Evolutionary conservation across 2,888 invertebrate species (phyloP).

Genomic region (Caenorhabditis parvicauda): DNA sequence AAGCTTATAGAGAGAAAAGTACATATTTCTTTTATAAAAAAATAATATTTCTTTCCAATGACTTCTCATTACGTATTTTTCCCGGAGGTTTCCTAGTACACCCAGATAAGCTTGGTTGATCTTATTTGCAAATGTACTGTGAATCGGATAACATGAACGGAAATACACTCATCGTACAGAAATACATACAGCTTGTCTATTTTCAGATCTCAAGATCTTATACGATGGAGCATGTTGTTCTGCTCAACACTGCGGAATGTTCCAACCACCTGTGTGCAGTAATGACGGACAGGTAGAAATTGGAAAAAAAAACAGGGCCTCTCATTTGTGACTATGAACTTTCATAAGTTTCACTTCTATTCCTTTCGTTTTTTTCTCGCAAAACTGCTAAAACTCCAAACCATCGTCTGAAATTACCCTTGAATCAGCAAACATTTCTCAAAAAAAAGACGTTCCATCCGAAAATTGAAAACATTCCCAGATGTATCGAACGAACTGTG

Average conservation of each 20-base stretch:
- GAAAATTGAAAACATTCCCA: slow-evolving; percentile 8
- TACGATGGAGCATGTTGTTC: slow-evolving; percentile 42
- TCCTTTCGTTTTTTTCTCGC: not conserved
- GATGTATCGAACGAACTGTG: slow-evolving; percentile 36
- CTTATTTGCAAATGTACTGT: too few relatives aligned
- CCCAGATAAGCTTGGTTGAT: too few relatives aligned
- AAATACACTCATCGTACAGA: too few relatives aligned
- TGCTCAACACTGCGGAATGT: slow-evolving; percentile 32
- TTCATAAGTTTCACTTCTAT: not conserved
- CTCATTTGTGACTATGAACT: not conserved
- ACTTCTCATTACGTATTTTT: too few relatives aligned
- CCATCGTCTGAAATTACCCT: not conserved
- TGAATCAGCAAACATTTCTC: not conserved
- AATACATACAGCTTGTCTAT: not conserved
- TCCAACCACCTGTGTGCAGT: slow-evolving; percentile 40
- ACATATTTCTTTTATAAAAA: too few relatives aligned
- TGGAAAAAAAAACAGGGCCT: not conserved
- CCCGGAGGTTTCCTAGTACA: too few relatives aligned
- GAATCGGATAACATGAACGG: too few relatives aligned
- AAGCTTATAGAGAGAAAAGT: not conserved
- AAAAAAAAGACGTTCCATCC: not conserved
- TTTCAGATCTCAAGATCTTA: slow-evolving; percentile 25
- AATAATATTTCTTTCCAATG: too few relatives aligned
- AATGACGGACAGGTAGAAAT: slow-evolving; percentile 33
- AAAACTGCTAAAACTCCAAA: not conserved